Evolutionary conservation across 1,140 invertebrate species (phyloP), one percentile per base, ranked within the genome.

Genomic region (Trachelipus rathkii): DNA sequence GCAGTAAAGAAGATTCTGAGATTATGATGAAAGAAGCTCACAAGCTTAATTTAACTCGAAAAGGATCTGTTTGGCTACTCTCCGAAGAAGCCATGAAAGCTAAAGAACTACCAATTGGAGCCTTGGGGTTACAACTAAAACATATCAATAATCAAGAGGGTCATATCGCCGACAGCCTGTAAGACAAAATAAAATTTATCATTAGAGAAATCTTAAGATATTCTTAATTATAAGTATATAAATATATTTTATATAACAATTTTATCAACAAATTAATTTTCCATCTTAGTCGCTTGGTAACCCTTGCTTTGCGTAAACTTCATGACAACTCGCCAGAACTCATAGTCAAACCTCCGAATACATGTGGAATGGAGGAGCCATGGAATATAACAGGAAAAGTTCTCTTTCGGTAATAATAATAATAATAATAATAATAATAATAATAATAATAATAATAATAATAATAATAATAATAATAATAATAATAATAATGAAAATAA

Each of bases 61-160:
- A 90, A 68, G 95, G 93, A 33, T 95, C 95, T 85, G 95, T 95
- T n/a, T 98, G 96, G 96, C 91, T 98, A 83, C 94, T 97, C 5
- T 97, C 95, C 2, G 96, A 98, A 84, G 95, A 97, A 85, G 95
- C 94, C 5, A 86, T 98, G 78, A 88, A 90, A 79, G 93, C 95
- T 21, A 87, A 89, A 24, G 95, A 95, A 84, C 91, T 91, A 66
- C 95, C 95, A 0, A 89, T 92, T 84, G 95, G 95, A 71, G 89
- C 94, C 11, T 86, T 98, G 10, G 96, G 95, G 4, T 85, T 98
- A 60, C 89, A 92, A 83, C 87, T 98, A 24, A 92, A 95, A 21
- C 95, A 97, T 85, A 91, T 93, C 0, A 92, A 91, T 7, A 91
- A 94, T 84, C 95, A 97, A 87, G 90, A 91, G 82, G 91, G 91